These are phyloP conservation scores for Macrosoma leucophasiata DNA, from an alignment of 2,888 invertebrate genomes.

Conservation along the genomic window DNA sequence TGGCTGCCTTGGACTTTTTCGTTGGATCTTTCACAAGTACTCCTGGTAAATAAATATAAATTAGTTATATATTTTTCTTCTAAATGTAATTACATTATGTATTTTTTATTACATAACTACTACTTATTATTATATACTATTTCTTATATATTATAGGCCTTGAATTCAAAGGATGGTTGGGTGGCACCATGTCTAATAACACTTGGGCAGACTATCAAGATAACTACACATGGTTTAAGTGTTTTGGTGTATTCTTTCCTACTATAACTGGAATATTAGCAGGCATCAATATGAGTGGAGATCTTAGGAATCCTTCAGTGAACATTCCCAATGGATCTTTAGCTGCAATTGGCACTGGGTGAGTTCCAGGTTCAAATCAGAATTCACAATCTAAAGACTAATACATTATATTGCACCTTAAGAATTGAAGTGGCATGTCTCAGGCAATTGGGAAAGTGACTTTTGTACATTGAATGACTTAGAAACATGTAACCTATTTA, in stretches of 20 bases:
- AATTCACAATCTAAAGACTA: too few relatives aligned
- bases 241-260: slow-evolving; percentile 98
- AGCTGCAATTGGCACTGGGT: slow-evolving; percentile 94
- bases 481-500: too few relatives aligned
- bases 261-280: slow-evolving; percentile 97
- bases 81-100: neutral
- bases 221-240: slow-evolving; percentile 94
- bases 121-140: neutral
- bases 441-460: too few relatives aligned
- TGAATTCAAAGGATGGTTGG: slow-evolving; percentile 92
- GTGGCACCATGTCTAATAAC: slow-evolving; percentile 86
- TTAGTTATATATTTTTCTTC: slow-evolving; percentile 5
- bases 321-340: slow-evolving; percentile 97
- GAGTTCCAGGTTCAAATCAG: too few relatives aligned
- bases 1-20: slow-evolving; percentile 95
- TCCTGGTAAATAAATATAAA: slow-evolving; percentile 68
- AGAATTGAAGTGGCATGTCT: too few relatives aligned
- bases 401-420: too few relatives aligned
- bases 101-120: neutral
- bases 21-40: slow-evolving; percentile 91
- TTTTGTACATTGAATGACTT: too few relatives aligned
- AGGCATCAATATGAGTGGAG: slow-evolving; percentile 99
- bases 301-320: slow-evolving; percentile 91
- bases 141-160: slow-evolving; percentile 72
- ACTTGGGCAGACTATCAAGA: slow-evolving; percentile 86